phyloP scores from a whole-genome alignment of 2,113 vertebrate genomes.

The Chroicocephalus ridibundus region DNA sequence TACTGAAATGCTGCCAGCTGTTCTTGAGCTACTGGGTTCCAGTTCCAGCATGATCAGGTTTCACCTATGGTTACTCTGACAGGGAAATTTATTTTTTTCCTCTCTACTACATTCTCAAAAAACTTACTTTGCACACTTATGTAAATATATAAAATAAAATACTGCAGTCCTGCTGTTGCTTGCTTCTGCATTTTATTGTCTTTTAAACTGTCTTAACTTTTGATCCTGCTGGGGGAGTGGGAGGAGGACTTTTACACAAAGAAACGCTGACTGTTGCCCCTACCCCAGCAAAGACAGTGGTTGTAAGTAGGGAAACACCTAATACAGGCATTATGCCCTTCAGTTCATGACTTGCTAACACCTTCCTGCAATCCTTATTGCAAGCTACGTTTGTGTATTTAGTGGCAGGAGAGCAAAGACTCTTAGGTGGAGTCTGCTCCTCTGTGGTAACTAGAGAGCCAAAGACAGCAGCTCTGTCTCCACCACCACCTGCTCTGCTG shows the following conservation, averaged over 20 bases:
- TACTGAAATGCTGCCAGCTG: accelerated
- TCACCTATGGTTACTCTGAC: not conserved
- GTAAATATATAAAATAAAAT: not conserved
- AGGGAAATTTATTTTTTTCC: not conserved
- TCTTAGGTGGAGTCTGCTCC: not conserved
- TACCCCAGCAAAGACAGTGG: not conserved
- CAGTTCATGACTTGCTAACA: not conserved
- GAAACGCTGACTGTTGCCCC: not conserved
- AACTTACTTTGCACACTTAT: not conserved
- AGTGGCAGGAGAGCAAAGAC: not conserved
- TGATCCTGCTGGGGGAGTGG: not conserved
- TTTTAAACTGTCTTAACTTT: not conserved
- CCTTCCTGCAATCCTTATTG: not conserved
- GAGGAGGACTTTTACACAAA: not conserved
- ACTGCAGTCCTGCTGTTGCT: not conserved
- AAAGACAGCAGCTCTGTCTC: not conserved
- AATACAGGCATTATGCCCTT: not conserved
- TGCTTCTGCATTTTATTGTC: not conserved
- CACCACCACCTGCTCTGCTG: not conserved
- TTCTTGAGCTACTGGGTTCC: not conserved
- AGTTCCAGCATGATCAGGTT: not conserved
- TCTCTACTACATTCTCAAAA: not conserved
- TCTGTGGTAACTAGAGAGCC: not conserved
- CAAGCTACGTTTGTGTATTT: accelerated
- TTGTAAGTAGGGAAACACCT: not conserved